Percentiles rank a stretch among this genome's conserved stretches.
Evolutionary conservation across 2,888 invertebrate genomes (phyloP).

Genomic region (Pocota personata): DNA sequence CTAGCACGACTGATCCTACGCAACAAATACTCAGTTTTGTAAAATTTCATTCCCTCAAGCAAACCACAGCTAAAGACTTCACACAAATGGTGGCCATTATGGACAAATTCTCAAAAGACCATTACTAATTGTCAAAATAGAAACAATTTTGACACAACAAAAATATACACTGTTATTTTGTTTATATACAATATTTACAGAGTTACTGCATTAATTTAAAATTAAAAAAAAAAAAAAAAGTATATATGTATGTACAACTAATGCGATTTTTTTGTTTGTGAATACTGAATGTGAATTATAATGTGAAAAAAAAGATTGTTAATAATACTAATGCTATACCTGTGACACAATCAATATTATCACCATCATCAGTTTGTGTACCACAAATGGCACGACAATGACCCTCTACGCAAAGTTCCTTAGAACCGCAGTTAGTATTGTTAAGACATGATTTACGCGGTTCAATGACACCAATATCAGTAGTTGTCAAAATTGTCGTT

Average conservation of each 20-base stretch:
- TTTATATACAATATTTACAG: constrained; percentile 66
- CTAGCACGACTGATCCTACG: too few species aligned
- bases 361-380: constrained; percentile 74
- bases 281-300: constrained; percentile 43
- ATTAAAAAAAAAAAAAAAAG: constrained; percentile 42
- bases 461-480: constrained; percentile 75
- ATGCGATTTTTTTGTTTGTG: constrained; percentile 23
- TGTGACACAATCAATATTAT: constrained; percentile 79
- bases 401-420: constrained; percentile 85
- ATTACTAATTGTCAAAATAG: constrained; percentile 8
- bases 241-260: constrained; percentile 50
- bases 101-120: neutral
- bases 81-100: neutral
- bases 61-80: constrained; percentile 4
- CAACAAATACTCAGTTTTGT: too few species aligned
- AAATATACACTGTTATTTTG: constrained; percentile 40
- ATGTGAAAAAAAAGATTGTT: constrained; percentile 46
- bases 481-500: constrained; percentile 77
- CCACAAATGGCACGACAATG: constrained; percentile 83
- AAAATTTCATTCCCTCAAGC: constrained; percentile 8
- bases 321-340: constrained; percentile 78
- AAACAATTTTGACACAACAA: constrained; percentile 6
- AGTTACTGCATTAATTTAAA: constrained; percentile 49
- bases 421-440: constrained; percentile 85
- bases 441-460: constrained; percentile 84